phyloP scores from a whole-genome alignment of 2,888 invertebrate species.

The Drosophila quinaria region DNA sequence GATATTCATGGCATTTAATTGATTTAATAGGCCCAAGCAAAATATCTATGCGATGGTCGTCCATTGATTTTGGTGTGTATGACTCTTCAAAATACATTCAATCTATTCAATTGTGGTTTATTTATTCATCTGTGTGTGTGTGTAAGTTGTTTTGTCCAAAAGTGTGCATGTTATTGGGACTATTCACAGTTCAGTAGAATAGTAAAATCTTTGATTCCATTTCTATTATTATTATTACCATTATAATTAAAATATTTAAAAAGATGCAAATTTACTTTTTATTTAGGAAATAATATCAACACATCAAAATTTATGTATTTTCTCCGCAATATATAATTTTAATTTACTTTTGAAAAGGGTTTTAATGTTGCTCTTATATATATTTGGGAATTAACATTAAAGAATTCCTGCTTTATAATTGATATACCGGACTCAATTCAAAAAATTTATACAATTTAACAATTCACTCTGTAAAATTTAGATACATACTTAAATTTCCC shows the following conservation, averaged over 20 bases:
- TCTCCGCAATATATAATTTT: too few species aligned
- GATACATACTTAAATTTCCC: constrained; percentile 26
- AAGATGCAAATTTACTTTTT: too few species aligned
- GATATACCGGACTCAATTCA: neutral
- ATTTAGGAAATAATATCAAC: too few species aligned
- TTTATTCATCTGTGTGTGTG: neutral
- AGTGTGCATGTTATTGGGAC: neutral
- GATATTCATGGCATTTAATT: constrained; percentile 71
- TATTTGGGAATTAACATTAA: too few species aligned
- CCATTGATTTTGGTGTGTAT: constrained; percentile 15
- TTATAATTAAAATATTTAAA: too few species aligned
- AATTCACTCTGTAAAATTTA: constrained; percentile 14
- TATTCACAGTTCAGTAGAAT: neutral
- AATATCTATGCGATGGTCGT: constrained; percentile 17
- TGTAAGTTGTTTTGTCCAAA: neutral
- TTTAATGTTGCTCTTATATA: too few species aligned
- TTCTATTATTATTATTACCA: too few species aligned
- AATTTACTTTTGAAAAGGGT: too few species aligned
- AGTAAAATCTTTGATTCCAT: too few species aligned
- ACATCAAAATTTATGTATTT: too few species aligned
- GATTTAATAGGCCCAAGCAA: constrained; percentile 55
- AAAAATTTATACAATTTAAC: neutral
- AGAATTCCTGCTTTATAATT: neutral
- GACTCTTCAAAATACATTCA: constrained; percentile 15
- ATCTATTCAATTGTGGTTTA: constrained; percentile 7